Conservation (phyloP, 1,140 invertebrate genomes). For the Drosophila pachea region DNA sequence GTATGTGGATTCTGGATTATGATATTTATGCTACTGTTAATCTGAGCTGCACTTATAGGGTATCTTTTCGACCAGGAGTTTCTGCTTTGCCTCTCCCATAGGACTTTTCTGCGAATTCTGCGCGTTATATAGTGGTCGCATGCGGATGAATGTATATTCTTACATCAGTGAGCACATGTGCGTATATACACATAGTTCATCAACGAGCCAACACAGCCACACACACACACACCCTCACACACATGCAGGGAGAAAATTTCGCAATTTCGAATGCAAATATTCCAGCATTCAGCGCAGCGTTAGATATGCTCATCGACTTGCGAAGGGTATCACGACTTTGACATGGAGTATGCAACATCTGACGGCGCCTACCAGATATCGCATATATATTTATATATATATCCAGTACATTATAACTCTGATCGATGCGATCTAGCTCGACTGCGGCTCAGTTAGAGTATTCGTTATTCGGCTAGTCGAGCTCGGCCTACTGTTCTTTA, state of each 20-base stretch:
- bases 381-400: too few species aligned
- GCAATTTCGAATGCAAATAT: conserved; percentile 74
- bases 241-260: conserved; percentile 44
- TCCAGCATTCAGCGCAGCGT: conserved; percentile 56
- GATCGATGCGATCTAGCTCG: too few species aligned
- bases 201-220: neutral
- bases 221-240: conserved; percentile 8
- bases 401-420: too few species aligned
- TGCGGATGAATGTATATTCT: neutral
- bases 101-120: neutral
- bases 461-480: neutral
- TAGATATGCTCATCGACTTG: conserved; percentile 42
- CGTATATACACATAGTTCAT: conserved; percentile 5
- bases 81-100: neutral
- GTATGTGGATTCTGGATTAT: too few species aligned
- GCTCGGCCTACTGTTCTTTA: neutral
- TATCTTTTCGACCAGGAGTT: neutral
- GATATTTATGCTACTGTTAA: neutral
- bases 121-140: neutral
- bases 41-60: neutral
- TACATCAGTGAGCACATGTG: conserved; percentile 1
- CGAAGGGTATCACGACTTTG: neutral
- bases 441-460: neutral
- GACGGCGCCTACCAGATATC: too few species aligned
- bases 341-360: neutral